These are phyloP conservation scores for Macaria liturata DNA, from an alignment of 2,888 invertebrate species.

Conservation along the genomic window DNA sequence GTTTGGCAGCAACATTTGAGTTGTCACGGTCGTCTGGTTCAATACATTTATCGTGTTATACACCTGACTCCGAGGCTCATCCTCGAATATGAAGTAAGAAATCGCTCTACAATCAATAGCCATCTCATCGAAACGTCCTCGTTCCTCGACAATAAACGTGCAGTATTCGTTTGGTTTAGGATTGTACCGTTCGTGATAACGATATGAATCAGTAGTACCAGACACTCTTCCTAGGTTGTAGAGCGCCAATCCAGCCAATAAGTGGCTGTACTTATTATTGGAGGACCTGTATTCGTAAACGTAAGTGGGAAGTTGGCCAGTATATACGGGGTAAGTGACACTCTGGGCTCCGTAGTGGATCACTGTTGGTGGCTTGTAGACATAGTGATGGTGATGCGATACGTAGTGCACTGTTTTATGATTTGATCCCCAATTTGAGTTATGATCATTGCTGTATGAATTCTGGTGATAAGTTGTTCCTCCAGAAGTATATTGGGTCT, in stretches of 20 bases:
- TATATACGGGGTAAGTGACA: conserved; percentile 29
- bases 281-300: conserved; percentile 37
- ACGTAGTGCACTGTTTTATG: neutral
- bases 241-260: conserved; percentile 35
- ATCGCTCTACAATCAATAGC: conserved; percentile 32
- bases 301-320: conserved; percentile 28
- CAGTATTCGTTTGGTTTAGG: conserved; percentile 31
- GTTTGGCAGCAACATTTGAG: conserved; percentile 16
- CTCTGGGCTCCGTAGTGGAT: conserved; percentile 14
- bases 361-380: conserved; percentile 16
- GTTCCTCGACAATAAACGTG: conserved; percentile 32
- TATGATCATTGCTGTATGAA: conserved; percentile 6
- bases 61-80: conserved; percentile 2
- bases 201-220: conserved; percentile 6
- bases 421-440: conserved; percentile 5
- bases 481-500: neutral
- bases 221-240: conserved; percentile 34
- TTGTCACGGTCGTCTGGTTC: conserved; percentile 7
- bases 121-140: conserved; percentile 29
- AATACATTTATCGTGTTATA: conserved; percentile 2
- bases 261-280: conserved; percentile 29
- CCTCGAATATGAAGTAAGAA: conserved; percentile 31
- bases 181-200: conserved; percentile 19
- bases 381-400: conserved; percentile 10
- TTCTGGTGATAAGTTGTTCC: neutral